These are phyloP conservation scores for Hofmannophila pseudospretella DNA, from an alignment of 2,888 invertebrate genomes.

Conservation along the genomic window DNA sequence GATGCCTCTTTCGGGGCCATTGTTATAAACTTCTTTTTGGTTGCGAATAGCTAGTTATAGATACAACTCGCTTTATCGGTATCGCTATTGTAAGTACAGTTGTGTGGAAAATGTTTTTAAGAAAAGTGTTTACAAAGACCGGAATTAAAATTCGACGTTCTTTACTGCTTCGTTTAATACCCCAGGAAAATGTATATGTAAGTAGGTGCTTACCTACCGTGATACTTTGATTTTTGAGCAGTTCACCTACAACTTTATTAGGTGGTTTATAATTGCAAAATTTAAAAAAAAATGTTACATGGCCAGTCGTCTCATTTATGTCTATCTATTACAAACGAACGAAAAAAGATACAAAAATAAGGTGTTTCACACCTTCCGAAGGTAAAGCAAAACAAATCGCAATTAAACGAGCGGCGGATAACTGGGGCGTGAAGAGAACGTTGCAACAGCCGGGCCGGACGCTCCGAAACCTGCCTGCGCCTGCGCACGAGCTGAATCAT, in stretches of 20 bases:
- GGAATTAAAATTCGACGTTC: too few relatives aligned
- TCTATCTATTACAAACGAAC: too few relatives aligned
- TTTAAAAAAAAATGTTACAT: too few relatives aligned
- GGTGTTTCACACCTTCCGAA: slow-evolving; percentile 22
- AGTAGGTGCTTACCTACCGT: too few relatives aligned
- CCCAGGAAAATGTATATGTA: too few relatives aligned
- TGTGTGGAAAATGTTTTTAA: neutral
- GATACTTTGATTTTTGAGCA: too few relatives aligned
- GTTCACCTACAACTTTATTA: too few relatives aligned
- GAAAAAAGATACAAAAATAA: slow-evolving; percentile 17
- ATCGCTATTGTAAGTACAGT: neutral
- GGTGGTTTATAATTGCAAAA: too few relatives aligned
- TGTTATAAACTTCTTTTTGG: slow-evolving; percentile 45
- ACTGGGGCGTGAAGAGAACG: slow-evolving; percentile 62
- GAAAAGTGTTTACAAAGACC: neutral
- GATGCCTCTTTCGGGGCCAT: slow-evolving; percentile 53
- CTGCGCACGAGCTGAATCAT: slow-evolving; percentile 7
- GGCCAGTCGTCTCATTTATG: too few relatives aligned
- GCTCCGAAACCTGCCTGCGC: slow-evolving; percentile 37
- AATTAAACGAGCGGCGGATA: slow-evolving; percentile 41
- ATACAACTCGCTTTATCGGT: neutral
- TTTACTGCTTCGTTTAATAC: too few relatives aligned
- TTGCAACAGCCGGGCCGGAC: slow-evolving; percentile 49
- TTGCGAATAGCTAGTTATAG: slow-evolving; percentile 31
- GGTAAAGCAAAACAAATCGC: slow-evolving; percentile 48